These are phyloP conservation scores for Leptinotarsa undecemlineata DNA, from an alignment of 1,140 invertebrate species.

Conservation along the genomic window DNA sequence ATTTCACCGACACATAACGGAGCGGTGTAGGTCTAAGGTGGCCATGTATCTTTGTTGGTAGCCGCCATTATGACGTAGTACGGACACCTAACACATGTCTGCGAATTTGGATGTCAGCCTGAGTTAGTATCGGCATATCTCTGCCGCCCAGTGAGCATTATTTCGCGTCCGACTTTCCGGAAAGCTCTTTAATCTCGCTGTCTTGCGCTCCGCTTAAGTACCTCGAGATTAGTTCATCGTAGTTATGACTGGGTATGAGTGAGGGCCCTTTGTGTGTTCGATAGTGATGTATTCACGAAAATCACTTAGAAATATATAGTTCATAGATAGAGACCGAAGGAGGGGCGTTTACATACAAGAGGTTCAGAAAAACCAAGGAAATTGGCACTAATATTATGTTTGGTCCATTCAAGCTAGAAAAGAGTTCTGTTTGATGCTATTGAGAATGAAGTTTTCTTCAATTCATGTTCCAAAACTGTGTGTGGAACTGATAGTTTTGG, in stretches of 20 bases:
- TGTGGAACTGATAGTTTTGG: too few relatives aligned
- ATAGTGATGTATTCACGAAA: too few relatives aligned
- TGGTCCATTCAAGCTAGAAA: too few relatives aligned
- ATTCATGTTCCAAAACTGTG: too few relatives aligned
- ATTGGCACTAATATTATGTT: too few relatives aligned
- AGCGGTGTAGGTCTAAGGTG: conserved; percentile 38
- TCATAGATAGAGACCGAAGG: too few relatives aligned
- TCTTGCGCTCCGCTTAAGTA: conserved; percentile 47
- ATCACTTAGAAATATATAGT: too few relatives aligned
- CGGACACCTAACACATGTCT: conserved; percentile 54
- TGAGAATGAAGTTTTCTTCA: too few relatives aligned
- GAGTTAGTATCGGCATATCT: conserved; percentile 57
- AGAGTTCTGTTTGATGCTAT: too few relatives aligned
- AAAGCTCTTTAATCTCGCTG: conserved; percentile 55
- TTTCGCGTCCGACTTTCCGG: conserved; percentile 52
- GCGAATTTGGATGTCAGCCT: conserved; percentile 54
- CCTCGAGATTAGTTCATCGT: conserved; percentile 53
- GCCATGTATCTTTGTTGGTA: conserved; percentile 45
- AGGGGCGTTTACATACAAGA: too few relatives aligned
- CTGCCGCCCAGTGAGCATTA: conserved; percentile 51
- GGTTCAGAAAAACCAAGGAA: too few relatives aligned
- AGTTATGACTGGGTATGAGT: conserved; percentile 7
- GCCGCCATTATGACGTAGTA: conserved; percentile 47
- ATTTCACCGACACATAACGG: not conserved
- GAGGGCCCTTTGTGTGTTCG: not conserved